A percentile compares a stretch with the other conserved stretches of the same genome.
Conservation (phyloP, 2,888 invertebrate species). For the Microctonus brassicae region DNA sequence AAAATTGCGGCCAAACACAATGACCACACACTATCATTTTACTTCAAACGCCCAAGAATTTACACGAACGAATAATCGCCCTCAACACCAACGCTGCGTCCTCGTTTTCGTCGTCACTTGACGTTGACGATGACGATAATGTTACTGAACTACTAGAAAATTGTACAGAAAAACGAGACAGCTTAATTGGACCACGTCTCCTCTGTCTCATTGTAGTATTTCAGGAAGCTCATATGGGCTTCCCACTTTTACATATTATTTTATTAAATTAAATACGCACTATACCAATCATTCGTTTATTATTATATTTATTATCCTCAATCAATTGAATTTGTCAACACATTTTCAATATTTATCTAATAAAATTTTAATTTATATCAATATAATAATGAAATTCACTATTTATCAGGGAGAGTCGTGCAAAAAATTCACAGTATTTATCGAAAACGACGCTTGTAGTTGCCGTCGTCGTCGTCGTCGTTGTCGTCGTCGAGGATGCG, state of each 20-base stretch:
- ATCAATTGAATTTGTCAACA: background rate
- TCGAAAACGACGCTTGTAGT: too few species aligned
- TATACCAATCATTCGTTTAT: background rate
- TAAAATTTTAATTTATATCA: too few species aligned
- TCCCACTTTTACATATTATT: background rate
- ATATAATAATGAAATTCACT: too few species aligned
- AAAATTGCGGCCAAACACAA: background rate
- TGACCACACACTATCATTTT: slow-evolving; percentile 4
- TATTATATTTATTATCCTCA: slow-evolving; percentile 26
- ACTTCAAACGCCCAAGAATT: slow-evolving; percentile 17
- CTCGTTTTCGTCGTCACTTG: slow-evolving; percentile 47
- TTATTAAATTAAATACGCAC: too few species aligned
- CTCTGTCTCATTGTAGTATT: slow-evolving; percentile 33
- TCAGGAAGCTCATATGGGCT: slow-evolving; percentile 17
- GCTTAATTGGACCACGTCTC: slow-evolving; percentile 39
- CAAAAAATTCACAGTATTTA: too few species aligned
- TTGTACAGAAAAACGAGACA: slow-evolving; percentile 35
- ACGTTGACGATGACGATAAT: slow-evolving; percentile 44
- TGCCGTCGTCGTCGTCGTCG: slow-evolving; percentile 13
- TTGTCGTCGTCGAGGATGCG: slow-evolving; percentile 1
- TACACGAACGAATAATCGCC: slow-evolving; percentile 13
- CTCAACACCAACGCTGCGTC: slow-evolving; percentile 39
- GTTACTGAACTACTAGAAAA: slow-evolving; percentile 34
- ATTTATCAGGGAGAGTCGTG: too few species aligned
- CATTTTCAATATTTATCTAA: too few species aligned